Percentiles rank a stretch among this genome's conserved stretches.
These are phyloP conservation scores for Trochalopteron elliotii DNA, from an alignment of 2,113 vertebrate genomes.

Conservation along the genomic window DNA sequence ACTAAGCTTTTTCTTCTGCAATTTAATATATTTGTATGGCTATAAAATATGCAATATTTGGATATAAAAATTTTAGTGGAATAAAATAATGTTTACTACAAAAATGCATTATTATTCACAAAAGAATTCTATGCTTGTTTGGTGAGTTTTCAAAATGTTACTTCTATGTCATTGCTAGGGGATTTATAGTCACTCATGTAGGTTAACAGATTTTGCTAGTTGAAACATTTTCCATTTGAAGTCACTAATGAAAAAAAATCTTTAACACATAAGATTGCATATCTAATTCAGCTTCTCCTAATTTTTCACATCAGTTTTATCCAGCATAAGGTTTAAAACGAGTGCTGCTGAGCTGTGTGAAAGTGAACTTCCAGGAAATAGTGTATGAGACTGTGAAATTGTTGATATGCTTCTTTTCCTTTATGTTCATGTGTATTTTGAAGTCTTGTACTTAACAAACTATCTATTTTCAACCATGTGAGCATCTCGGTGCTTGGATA, in stretches of 20 bases:
- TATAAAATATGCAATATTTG: neutral
- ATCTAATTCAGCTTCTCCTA: neutral
- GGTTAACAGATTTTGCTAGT: neutral
- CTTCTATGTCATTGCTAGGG: neutral
- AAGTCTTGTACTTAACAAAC: neutral
- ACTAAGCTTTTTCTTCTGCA: neutral
- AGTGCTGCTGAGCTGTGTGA: neutral
- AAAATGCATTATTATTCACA: neutral
- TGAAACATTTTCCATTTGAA: neutral
- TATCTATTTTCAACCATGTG: neutral
- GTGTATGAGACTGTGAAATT: neutral
- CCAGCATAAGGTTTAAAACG: neutral
- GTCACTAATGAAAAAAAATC: neutral
- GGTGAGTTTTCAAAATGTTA: neutral
- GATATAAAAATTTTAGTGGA: neutral
- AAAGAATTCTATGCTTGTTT: neutral
- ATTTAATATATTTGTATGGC: neutral
- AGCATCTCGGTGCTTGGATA: neutral
- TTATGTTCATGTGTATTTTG: neutral
- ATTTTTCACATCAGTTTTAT: neutral
- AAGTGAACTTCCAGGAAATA: neutral
- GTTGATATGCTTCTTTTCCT: neutral
- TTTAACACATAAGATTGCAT: neutral
- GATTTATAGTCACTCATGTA: neutral
- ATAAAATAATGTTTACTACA: neutral